Evolutionary conservation across 2,888 invertebrate species (phyloP).

Genomic region (Heliconius cydno): DNA sequence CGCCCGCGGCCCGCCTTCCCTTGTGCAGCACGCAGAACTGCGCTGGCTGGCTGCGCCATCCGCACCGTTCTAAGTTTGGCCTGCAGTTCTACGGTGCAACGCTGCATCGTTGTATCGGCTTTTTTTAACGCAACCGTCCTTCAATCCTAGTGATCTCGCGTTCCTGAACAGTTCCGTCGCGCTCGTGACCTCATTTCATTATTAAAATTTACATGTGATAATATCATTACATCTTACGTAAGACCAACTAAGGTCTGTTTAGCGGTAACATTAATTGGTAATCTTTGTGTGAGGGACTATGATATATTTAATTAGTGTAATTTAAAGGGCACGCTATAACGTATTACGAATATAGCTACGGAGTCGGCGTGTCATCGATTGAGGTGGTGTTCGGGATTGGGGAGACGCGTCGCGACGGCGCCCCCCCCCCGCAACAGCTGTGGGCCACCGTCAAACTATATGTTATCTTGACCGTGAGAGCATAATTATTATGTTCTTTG

Average conservation of each 20-base stretch:
- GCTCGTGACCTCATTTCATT: constrained; percentile 41
- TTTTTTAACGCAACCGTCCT: constrained; percentile 56
- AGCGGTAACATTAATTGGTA: constrained; percentile 19
- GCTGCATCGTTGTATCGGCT: constrained; percentile 67
- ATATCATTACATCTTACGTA: constrained; percentile 51
- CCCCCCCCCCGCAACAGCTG: constrained; percentile 75
- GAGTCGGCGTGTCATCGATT: constrained; percentile 62
- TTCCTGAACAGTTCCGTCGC: constrained; percentile 45
- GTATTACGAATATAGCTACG: constrained; percentile 50
- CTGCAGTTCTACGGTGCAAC: constrained; percentile 67
- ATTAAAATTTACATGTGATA: constrained; percentile 44
- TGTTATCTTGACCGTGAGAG: constrained; percentile 80
- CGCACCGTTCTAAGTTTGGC: constrained; percentile 55
- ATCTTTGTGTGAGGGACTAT: constrained; percentile 25
- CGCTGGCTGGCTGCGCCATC: constrained; percentile 58
- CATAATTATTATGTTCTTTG: constrained; percentile 59
- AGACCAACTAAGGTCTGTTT: constrained; percentile 46
- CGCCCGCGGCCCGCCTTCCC: constrained; percentile 48
- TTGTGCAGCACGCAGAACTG: constrained; percentile 58
- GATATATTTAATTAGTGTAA: constrained; percentile 43
- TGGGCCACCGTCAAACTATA: constrained; percentile 63
- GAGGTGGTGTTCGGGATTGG: constrained; percentile 65
- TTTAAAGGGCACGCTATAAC: constrained; percentile 42
- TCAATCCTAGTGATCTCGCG: constrained; percentile 39
- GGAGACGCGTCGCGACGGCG: constrained; percentile 62